phyloP scores from a whole-genome alignment of 2,113 vertebrate genomes.

The Patagioenas fasciata region DNA sequence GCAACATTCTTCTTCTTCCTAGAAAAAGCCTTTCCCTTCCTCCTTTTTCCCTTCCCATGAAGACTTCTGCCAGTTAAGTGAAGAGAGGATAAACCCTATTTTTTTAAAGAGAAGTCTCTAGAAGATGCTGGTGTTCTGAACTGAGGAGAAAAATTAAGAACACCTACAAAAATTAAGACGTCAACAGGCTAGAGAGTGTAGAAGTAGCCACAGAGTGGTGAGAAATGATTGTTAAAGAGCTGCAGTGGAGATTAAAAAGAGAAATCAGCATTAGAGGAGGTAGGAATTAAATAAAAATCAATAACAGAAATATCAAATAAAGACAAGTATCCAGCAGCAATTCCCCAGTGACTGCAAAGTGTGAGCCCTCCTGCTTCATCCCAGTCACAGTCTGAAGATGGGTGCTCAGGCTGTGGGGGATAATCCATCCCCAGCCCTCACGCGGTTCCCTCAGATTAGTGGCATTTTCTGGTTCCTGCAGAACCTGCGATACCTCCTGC shows the following conservation, averaged over 20 bases:
- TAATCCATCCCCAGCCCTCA: neutral
- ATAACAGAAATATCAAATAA: neutral
- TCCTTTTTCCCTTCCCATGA: neutral
- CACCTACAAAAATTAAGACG: neutral
- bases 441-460: neutral
- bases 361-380: neutral
- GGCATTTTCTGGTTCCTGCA: neutral
- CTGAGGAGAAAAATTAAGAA: neutral
- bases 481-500: fast-evolving
- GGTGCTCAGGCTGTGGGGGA: neutral
- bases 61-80: neutral
- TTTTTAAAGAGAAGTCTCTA: neutral
- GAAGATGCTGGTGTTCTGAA: neutral
- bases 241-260: neutral
- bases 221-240: neutral
- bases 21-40: neutral
- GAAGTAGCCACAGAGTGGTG: neutral
- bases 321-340: neutral
- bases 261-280: neutral
- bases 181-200: neutral
- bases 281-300: neutral
- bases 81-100: neutral
- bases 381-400: neutral
- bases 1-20: neutral
- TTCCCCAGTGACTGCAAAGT: neutral